Base-by-base conservation (phyloP, 2,797 vertebrate species). In the Arrhamphus sclerolepis region DNA sequence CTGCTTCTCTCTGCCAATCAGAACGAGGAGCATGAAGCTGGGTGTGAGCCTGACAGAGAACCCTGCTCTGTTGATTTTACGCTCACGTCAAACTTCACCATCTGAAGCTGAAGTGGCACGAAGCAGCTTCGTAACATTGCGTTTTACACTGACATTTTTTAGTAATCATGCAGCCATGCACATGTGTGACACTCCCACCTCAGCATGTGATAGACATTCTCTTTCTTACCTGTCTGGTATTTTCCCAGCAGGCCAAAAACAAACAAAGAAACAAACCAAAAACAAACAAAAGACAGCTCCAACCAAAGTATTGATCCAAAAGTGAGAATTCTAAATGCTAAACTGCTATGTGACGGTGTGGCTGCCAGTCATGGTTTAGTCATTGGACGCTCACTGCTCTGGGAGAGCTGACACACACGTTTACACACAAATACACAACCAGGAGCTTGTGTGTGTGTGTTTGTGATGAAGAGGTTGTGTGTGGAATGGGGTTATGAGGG, bases 291-390 rank as follows among this genome's bases (percentile, higher is more conserved):
- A 14, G 17, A 44, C 56, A 3, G 34, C 5, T 38, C 1, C 34
- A 67, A 28, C 34, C 44, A 38, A 61, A 5, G 56, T 67, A 73
- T 40, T 73, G 81, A 83, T 86, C 88, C 86, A 93, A 59, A 44
- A 66, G 66, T 57, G 68, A 77, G 44, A 10, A 42, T 70, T 74
- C 70, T 70, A 52, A 70, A 70, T 39, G 50, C 34, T 43, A 67
- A 76, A 51, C 34, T 62, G 59, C 75, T 66, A 20, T 56, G 52
- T 69, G 80, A 70, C 48, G 13, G 55, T 40, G 60, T 2, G 58
- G 42, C 72, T 70, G 68, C 67, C 64, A 34, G 82, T 77, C 81
- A 83, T 62, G 66, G 62, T 77, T 72, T 42, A 55, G 73, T 62
- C 47, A 57, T 70, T 41, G 42, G 63, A 66, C 34, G 43, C 46